These are phyloP conservation scores for Erebia ligea DNA, from an alignment of 2,888 invertebrate species.

Conservation along the genomic window DNA sequence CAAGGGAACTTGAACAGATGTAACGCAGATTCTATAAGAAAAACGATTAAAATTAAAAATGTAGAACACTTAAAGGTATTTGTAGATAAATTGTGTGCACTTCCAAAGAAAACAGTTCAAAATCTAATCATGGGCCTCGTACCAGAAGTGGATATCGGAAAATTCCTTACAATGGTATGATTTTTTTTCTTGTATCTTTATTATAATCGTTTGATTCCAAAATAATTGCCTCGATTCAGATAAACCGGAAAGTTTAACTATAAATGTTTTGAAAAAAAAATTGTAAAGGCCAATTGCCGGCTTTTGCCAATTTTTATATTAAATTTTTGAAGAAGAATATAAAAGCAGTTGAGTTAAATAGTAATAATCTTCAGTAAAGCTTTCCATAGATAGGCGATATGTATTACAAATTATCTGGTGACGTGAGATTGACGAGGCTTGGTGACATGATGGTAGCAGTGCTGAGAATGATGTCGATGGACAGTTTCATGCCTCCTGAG, in stretches of 20 bases:
- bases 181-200: neutral
- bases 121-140: constrained; percentile 70
- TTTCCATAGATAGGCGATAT: constrained; percentile 67
- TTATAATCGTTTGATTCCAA: constrained; percentile 9
- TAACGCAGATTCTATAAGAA: constrained; percentile 49
- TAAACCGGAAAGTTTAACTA: no score
- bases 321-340: neutral
- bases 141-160: constrained; percentile 76
- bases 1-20: constrained; percentile 62
- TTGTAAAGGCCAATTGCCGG: no score
- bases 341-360: neutral
- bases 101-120: constrained; percentile 66
- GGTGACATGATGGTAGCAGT: constrained; percentile 70
- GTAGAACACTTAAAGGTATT: constrained; percentile 55
- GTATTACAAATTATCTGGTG: constrained; percentile 77
- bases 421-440: constrained; percentile 67
- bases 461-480: constrained; percentile 66
- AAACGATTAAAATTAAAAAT: constrained; percentile 46
- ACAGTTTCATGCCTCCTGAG: constrained; percentile 77
- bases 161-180: constrained; percentile 79
- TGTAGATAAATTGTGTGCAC: constrained; percentile 67
- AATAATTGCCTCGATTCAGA: neutral
- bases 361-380: constrained; percentile 26
- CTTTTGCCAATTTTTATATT: no score
- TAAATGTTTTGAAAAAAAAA: no score